phyloP scores from a whole-genome alignment of 2,113 vertebrate genomes.

The Cynopterus brachyotis region DNA sequence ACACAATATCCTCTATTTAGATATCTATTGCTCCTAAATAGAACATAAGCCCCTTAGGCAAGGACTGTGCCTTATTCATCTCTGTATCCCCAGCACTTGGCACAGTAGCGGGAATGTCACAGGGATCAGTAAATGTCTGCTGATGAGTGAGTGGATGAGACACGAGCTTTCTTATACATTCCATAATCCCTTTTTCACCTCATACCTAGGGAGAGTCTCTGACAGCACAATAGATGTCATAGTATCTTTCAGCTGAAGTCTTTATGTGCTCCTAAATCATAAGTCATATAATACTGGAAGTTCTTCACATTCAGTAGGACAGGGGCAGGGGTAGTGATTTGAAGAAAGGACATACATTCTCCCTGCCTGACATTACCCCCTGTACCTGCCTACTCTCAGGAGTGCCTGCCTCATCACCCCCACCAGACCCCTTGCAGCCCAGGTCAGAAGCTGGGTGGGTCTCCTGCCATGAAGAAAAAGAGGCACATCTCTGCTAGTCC shows the following conservation, averaged over 20 bases:
- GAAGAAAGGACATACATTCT: not conserved
- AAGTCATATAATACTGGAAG: not conserved
- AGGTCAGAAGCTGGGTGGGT: not conserved
- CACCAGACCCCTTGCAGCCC: fast-evolving
- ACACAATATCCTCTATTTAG: not conserved
- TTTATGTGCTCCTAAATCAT: not conserved
- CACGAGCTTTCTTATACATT: not conserved
- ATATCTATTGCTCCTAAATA: not conserved
- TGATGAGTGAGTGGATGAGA: not conserved
- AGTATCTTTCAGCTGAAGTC: not conserved
- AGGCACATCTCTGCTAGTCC: not conserved
- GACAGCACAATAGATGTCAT: not conserved
- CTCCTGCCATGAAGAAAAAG: not conserved
- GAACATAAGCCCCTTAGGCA: not conserved
- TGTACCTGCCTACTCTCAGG: not conserved
- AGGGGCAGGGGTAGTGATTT: not conserved
- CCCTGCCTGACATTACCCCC: not conserved
- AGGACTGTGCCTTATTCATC: not conserved
- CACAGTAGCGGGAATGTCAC: not conserved
- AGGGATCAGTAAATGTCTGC: not conserved
- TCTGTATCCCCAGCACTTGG: not conserved
- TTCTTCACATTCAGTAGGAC: not conserved
- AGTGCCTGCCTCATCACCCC: not conserved
- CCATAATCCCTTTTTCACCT: not conserved
- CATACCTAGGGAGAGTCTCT: not conserved